phyloP scores from a whole-genome alignment of 2,113 vertebrate genomes.

The Crotalus helleri region DNA sequence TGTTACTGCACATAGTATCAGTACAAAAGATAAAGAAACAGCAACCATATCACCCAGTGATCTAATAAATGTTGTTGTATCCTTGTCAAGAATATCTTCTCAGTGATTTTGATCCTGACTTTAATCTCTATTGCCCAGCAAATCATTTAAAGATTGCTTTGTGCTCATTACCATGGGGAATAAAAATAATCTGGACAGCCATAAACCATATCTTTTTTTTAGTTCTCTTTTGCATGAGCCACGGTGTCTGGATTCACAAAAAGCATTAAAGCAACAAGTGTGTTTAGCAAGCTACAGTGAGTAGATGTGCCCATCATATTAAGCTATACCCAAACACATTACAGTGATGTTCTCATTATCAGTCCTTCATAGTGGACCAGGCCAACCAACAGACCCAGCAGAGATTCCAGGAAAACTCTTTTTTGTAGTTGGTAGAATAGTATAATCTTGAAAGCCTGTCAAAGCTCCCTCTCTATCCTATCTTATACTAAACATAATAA shows the following conservation, averaged over 20 bases:
- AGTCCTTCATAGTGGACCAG: background rate
- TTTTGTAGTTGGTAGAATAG: background rate
- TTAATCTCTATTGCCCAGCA: background rate
- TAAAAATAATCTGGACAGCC: background rate
- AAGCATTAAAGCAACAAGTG: background rate
- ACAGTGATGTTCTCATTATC: background rate
- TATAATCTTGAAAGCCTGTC: background rate
- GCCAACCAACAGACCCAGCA: background rate
- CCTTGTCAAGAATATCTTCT: background rate
- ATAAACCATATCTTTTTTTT: background rate
- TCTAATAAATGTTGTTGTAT: background rate
- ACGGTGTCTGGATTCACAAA: background rate
- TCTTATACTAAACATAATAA: background rate
- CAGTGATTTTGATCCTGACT: background rate
- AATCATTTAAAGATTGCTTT: background rate
- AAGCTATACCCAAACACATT: background rate
- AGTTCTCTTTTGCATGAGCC: background rate
- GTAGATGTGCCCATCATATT: background rate
- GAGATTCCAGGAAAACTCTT: background rate
- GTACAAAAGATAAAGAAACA: background rate
- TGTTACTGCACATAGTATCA: background rate
- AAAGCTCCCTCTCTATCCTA: background rate
- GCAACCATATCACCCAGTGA: background rate
- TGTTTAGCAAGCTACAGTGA: background rate
- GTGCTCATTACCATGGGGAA: background rate